These are phyloP conservation scores for Pangasius mekongensis DNA, from an alignment of 2,797 vertebrate species.

Conservation along the genomic window DNA sequence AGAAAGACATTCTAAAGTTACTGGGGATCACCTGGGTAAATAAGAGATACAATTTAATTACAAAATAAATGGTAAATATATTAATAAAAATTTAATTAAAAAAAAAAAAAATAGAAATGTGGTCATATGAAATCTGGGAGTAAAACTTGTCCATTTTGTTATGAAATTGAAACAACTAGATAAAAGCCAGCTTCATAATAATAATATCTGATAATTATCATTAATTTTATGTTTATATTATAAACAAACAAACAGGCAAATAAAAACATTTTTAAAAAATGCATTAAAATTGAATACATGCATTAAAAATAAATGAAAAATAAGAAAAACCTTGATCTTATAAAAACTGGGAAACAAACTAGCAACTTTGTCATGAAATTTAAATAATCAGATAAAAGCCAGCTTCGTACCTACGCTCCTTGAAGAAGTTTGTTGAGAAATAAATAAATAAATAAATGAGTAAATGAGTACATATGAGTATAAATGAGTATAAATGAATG, in stretches of 20 bases:
- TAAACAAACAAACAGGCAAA: background rate
- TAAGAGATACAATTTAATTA: background rate
- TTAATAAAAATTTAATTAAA: background rate
- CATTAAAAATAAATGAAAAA: background rate
- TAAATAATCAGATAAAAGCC: background rate
- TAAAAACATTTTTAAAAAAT: too few species aligned
- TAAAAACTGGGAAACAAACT: background rate
- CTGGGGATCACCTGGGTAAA: background rate
- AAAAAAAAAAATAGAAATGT: background rate
- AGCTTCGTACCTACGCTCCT: too few species aligned
- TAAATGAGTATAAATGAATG: background rate
- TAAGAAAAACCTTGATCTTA: background rate
- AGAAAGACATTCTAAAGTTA: too few species aligned
- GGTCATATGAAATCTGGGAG: background rate
- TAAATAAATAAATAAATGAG: background rate
- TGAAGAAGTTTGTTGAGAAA: background rate
- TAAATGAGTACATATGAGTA: background rate
- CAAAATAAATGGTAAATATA: background rate
- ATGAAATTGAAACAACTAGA: background rate
- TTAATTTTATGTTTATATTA: background rate
- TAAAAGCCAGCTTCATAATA: background rate
- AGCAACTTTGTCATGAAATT: background rate
- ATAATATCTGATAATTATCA: background rate
- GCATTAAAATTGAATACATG: too few species aligned
- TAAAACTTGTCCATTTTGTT: background rate